Conservation (phyloP, 2,113 vertebrate species). For the Halcyon senegalensis region DNA sequence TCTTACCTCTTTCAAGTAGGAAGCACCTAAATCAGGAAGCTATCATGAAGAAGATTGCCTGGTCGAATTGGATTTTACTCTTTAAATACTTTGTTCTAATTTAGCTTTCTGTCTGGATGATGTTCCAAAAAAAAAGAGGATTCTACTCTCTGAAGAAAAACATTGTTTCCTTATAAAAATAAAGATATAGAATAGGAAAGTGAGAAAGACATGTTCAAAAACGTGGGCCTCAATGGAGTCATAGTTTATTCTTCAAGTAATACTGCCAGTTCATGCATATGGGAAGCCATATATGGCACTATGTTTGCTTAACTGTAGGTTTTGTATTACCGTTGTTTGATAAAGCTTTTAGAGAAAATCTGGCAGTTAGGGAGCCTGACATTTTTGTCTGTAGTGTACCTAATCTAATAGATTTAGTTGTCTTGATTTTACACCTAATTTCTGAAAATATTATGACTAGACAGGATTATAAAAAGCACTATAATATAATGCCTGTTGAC, state of each 20-base stretch:
- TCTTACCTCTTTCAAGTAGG: not conserved
- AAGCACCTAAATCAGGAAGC: not conserved
- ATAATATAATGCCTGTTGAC: not conserved
- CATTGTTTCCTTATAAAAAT: not conserved
- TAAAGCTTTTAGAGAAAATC: not conserved
- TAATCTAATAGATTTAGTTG: not conserved
- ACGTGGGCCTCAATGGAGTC: not conserved
- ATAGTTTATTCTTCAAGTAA: not conserved
- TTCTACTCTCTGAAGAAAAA: not conserved
- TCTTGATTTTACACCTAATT: not conserved
- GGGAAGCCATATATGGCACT: not conserved
- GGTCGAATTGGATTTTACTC: not conserved
- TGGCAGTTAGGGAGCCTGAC: not conserved
- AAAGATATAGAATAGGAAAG: not conserved
- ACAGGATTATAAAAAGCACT: not conserved
- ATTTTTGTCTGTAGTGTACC: not conserved
- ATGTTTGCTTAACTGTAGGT: not conserved
- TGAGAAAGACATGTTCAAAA: not conserved
- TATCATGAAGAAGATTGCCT: not conserved
- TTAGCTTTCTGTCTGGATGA: not conserved
- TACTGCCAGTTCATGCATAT: not conserved
- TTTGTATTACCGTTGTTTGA: not conserved
- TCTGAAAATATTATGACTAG: conserved; percentile 41
- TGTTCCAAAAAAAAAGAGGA: not conserved
- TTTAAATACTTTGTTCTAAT: not conserved